Evolutionary conservation across 2,888 invertebrate species (phyloP).

Genomic region (Epinotia ramella): DNA sequence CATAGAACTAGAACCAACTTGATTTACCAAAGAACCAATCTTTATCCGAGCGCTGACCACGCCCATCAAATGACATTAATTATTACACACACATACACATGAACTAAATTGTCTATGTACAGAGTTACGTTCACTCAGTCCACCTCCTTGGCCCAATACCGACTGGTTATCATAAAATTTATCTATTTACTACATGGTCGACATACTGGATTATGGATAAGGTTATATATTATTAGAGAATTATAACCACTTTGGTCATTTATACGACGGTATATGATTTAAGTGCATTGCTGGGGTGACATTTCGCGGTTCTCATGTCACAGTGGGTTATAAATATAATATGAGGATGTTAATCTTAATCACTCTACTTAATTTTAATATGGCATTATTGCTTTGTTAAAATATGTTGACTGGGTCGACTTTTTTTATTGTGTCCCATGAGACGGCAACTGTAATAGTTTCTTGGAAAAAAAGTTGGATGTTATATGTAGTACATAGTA

Average conservation of each 20-base stretch:
- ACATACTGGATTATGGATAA: background rate
- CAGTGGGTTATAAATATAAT: background rate
- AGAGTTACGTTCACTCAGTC: constrained; percentile 33
- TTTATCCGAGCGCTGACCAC: constrained; percentile 60
- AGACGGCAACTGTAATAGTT: too few species aligned
- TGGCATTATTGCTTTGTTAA: background rate
- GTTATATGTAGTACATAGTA: background rate
- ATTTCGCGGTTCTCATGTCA: constrained; percentile 2
- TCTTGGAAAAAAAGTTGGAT: too few species aligned
- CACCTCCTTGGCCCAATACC: constrained; percentile 43
- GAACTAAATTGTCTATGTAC: constrained; percentile 13
- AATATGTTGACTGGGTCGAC: background rate
- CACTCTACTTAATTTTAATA: background rate
- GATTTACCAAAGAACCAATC: constrained; percentile 60
- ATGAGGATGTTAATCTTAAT: background rate
- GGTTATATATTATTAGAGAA: background rate
- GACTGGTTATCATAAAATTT: constrained; percentile 15
- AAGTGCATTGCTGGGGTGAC: constrained; percentile 14
- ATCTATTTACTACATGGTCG: constrained; percentile 18
- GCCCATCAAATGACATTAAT: constrained; percentile 68
- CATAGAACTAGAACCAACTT: constrained; percentile 35
- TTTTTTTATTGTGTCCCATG: background rate
- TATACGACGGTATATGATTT: constrained; percentile 8
- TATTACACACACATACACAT: constrained; percentile 49
- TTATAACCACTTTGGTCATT: background rate